Conservation (phyloP, 2,888 invertebrate species). For the Entomobrya multifasciata region DNA sequence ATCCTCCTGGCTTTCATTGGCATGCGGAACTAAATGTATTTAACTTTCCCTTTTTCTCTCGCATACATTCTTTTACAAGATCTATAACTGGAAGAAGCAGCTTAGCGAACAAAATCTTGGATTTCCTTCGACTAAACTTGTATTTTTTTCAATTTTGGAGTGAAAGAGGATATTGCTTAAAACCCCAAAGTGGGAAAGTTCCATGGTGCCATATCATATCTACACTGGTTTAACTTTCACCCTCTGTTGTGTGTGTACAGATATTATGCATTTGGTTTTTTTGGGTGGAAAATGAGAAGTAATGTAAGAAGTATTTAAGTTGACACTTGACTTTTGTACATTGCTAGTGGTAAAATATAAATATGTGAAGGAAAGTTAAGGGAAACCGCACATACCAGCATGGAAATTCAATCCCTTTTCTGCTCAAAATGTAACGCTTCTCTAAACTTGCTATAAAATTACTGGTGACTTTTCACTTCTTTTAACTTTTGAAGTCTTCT, state of each 20-base stretch:
- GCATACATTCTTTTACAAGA: no score
- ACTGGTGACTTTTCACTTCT: conserved; percentile 16
- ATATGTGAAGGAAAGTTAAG: conserved; percentile 13
- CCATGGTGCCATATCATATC: conserved; percentile 13
- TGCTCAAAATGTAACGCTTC: conserved; percentile 1
- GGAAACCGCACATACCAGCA: conserved; percentile 64
- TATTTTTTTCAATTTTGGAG: not conserved
- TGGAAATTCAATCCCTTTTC: conserved; percentile 61
- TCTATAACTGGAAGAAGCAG: conserved; percentile 1
- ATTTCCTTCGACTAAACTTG: no score
- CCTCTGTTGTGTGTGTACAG: no score
- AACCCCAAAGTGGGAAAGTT: conserved; percentile 35
- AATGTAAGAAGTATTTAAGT: conserved; percentile 56
- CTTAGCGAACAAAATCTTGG: not conserved
- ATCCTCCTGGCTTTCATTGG: no score
- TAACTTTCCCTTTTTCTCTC: not conserved
- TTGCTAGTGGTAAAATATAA: not conserved
- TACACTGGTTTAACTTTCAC: not conserved
- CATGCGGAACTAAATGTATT: no score
- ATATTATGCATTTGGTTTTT: no score
- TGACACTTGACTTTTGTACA: conserved; percentile 53
- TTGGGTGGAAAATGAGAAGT: conserved; percentile 39
- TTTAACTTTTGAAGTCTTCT: not conserved
- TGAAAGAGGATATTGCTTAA: not conserved
- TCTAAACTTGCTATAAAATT: conserved; percentile 31